Conservation (phyloP, 2,888 invertebrate genomes). For the Pogonocherus hispidulus region DNA sequence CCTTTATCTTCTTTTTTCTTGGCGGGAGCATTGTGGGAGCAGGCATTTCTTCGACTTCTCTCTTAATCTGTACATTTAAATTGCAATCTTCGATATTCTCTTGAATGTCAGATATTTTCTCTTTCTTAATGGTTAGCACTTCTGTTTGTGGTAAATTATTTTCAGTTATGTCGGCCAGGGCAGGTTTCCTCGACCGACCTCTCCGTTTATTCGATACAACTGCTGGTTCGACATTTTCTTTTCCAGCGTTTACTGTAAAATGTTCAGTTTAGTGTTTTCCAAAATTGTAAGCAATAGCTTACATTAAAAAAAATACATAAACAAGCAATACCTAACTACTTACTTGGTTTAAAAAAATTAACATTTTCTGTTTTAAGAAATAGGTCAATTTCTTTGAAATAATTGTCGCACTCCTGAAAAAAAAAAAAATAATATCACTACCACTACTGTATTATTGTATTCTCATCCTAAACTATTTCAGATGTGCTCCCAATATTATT, state of each 20-base stretch:
- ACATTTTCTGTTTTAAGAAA: constrained; percentile 4
- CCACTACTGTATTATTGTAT: background rate
- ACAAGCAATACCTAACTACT: too few relatives aligned
- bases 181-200: constrained; percentile 20
- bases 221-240: constrained; percentile 16
- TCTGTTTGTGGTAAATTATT: background rate
- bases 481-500: background rate
- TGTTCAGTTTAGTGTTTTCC: too few relatives aligned
- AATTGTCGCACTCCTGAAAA: constrained; percentile 12
- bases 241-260: background rate
- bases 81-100: background rate
- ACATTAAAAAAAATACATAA: too few relatives aligned
- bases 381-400: constrained; percentile 17
- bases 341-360: constrained; percentile 7
- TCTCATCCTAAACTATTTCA: background rate
- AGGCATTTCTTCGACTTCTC: constrained; percentile 53
- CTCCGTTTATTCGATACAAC: constrained; percentile 1
- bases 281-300: too few relatives aligned
- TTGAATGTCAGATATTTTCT: constrained; percentile 15
- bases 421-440: background rate
- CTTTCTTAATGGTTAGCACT: constrained; percentile 5
- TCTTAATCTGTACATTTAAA: constrained; percentile 1
- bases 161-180: constrained; percentile 22
- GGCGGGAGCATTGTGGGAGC: constrained; percentile 54
- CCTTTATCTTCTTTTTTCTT: constrained; percentile 50